phyloP scores from a whole-genome alignment of 2,113 vertebrate genomes.

The Elanoides forficatus region DNA sequence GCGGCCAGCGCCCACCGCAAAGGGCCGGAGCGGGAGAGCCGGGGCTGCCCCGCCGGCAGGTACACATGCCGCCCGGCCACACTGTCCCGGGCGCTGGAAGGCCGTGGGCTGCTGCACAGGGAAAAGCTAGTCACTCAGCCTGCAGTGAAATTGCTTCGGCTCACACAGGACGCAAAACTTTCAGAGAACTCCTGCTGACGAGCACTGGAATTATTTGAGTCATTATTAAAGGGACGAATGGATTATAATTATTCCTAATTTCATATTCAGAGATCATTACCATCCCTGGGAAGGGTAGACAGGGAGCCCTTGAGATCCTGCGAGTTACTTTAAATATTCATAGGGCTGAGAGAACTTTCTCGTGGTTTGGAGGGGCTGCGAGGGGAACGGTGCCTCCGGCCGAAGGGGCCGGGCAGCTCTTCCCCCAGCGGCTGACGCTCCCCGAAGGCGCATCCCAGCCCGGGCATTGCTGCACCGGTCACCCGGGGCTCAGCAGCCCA shows the following conservation, averaged over 20 bases:
- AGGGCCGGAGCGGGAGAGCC: background rate
- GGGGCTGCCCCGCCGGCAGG: background rate
- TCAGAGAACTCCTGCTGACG: background rate
- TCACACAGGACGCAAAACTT: background rate
- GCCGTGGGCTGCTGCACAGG: background rate
- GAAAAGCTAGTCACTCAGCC: background rate
- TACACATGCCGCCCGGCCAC: accelerated
- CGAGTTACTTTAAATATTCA: slow-evolving; percentile 46
- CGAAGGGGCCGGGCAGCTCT: accelerated
- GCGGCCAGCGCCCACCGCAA: accelerated
- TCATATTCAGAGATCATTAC: slow-evolving; percentile 39
- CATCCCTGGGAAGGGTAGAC: background rate
- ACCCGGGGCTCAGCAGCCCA: background rate
- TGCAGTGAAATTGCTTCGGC: background rate
- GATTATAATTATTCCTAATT: slow-evolving; percentile 26
- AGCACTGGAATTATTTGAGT: background rate
- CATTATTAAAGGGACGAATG: background rate
- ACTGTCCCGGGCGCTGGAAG: accelerated
- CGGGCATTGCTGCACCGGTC: accelerated
- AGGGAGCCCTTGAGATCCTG: background rate
- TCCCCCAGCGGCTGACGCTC: accelerated
- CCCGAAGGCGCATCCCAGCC: background rate
- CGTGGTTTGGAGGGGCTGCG: background rate
- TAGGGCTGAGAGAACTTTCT: background rate
- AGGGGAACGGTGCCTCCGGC: background rate